Evolutionary conservation across 2,888 invertebrate species (phyloP), one percentile per base, ranked within the genome.

Genomic region (Arge pagana): DNA sequence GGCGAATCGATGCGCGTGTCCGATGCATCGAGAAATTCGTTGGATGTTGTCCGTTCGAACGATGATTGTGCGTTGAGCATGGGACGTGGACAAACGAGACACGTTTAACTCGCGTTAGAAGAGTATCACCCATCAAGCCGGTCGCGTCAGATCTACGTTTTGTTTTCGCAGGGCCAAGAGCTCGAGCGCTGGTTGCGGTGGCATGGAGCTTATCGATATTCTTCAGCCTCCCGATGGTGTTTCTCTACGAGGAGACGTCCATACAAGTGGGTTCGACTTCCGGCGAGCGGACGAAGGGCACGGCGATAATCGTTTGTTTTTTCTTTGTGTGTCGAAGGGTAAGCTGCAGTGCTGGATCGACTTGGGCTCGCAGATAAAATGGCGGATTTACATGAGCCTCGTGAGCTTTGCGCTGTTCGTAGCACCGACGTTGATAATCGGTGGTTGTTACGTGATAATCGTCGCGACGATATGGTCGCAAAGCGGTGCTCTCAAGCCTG

Each of bases 401-500:
- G 89, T 95, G 4, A 87, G 93, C 1, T 78, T 88, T 26, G 85
- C 88, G 56, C 83, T 96, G 28, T 94, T 96, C 77, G 85, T 92
- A 45, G 79, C 93, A 19, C 96, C 96, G 0, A 90, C 94, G 0
- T 68, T 94, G 49, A 89, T 95, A 61, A 96, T 96, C 56, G 86
- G 90, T 3, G 88, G 89, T 3, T 96, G 96, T 74, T 96, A 96
- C 74, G 86, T 90, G 6, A 86, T 94, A 64, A 96, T 96, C 65
- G 93, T 96, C 1, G 83, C 88, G 68, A 94, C 95, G 6, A 95
- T 96, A 63, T 96, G 95, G 96, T 87, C 89, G 5, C 74, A 75
- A 52, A 67, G 72, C 49, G 63, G 65, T 10, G 64, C 64, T 7
- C 51, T 75, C 19, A 67, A 68, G 35, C 70, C 72, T 19, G 74